phyloP scores from a whole-genome alignment of 2,888 invertebrate species.

The Teleogryllus oceanicus region DNA sequence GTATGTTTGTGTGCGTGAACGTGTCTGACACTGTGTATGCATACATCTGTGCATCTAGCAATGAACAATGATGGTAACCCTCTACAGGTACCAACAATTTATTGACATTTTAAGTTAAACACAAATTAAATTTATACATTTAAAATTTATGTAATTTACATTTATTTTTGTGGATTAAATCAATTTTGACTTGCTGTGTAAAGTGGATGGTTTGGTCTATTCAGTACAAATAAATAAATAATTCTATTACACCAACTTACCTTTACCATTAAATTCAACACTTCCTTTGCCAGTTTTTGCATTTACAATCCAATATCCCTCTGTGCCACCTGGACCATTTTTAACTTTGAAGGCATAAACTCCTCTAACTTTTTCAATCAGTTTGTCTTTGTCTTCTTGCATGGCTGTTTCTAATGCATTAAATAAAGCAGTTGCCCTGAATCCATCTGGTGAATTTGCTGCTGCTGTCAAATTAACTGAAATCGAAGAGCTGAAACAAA shows the following conservation, averaged over 20 bases:
- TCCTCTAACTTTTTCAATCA: constrained; percentile 81
- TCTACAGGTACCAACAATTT: no score
- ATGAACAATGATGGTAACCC: no score
- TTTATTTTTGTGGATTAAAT: no score
- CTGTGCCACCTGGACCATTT: constrained; percentile 72
- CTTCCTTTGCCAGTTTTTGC: constrained; percentile 86
- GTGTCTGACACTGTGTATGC: no score
- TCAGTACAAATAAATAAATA: neutral
- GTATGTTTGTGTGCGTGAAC: no score
- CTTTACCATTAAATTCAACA: constrained; percentile 71
- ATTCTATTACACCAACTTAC: constrained; percentile 41
- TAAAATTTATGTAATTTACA: no score
- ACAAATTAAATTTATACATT: no score
- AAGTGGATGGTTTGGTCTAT: neutral
- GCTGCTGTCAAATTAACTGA: constrained; percentile 33
- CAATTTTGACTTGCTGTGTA: no score
- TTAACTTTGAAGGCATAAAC: constrained; percentile 87
- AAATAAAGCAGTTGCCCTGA: constrained; percentile 78
- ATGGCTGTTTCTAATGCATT: constrained; percentile 77
- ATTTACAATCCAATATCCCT: constrained; percentile 89
- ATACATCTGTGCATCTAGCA: no score
- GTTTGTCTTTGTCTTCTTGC: constrained; percentile 71
- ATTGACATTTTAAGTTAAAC: no score
- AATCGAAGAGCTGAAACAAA: constrained; percentile 24
- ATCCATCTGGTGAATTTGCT: constrained; percentile 47